Evolutionary conservation across 2,888 invertebrate species (phyloP).

Genomic region (Fragum fragum): DNA sequence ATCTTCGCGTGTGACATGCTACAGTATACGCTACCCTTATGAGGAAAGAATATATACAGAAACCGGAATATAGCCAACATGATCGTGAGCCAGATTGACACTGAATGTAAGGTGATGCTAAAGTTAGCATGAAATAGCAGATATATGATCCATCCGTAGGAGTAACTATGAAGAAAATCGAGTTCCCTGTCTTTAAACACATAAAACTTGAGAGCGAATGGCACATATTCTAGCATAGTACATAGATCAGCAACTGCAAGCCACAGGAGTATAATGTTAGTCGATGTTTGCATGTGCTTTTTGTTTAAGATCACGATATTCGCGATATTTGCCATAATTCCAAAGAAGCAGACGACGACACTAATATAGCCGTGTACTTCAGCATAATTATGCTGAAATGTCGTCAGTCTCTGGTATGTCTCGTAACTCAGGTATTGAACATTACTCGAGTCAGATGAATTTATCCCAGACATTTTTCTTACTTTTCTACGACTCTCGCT

Average conservation of each 20-base stretch:
- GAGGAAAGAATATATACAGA: slow-evolving; percentile 91
- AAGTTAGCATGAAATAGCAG: slow-evolving; percentile 94
- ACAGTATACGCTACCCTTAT: slow-evolving; percentile 94
- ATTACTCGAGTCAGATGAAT: neutral
- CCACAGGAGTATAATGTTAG: slow-evolving; percentile 95
- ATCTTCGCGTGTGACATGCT: slow-evolving; percentile 92
- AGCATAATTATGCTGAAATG: slow-evolving; percentile 70
- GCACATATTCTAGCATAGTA: slow-evolving; percentile 96
- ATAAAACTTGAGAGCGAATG: slow-evolving; percentile 92
- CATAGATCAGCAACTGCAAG: slow-evolving; percentile 95
- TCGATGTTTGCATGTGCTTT: slow-evolving; percentile 96
- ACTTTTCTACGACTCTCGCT: neutral
- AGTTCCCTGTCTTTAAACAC: slow-evolving; percentile 78
- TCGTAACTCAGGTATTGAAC: slow-evolving; percentile 26
- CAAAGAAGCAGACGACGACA: slow-evolving; percentile 95
- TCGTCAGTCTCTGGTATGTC: slow-evolving; percentile 37
- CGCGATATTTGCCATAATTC: slow-evolving; percentile 95
- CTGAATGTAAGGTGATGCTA: slow-evolving; percentile 95
- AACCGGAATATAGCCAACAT: slow-evolving; percentile 97
- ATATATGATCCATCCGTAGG: slow-evolving; percentile 86
- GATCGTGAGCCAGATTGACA: slow-evolving; percentile 97
- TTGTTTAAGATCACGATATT: slow-evolving; percentile 96
- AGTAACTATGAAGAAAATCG: slow-evolving; percentile 77
- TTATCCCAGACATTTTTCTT: neutral
- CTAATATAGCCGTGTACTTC: slow-evolving; percentile 94